Evolutionary conservation across 2,797 vertebrate species (phyloP).

Genomic region (Ispidina picta): DNA sequence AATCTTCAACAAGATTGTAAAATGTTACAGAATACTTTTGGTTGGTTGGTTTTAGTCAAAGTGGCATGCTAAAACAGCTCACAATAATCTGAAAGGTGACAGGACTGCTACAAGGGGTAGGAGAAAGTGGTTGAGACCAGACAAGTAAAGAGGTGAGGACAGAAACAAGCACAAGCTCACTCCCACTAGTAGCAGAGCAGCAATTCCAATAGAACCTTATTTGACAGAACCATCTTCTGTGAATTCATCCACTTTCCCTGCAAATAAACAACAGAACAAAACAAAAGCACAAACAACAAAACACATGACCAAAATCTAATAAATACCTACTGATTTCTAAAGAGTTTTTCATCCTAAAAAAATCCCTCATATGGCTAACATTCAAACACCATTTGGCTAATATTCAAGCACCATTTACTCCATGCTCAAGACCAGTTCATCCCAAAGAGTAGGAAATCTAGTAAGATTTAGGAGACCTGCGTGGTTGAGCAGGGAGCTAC

Average conservation of each 20-base stretch:
- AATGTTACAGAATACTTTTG: neutral
- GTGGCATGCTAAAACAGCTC: neutral
- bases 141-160: neutral
- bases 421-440: no score
- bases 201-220: fast-evolving
- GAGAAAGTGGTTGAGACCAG: neutral
- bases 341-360: neutral
- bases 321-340: neutral
- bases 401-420: no score
- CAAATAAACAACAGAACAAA: no score
- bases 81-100: neutral
- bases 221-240: neutral
- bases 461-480: no score
- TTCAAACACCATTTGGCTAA: no score
- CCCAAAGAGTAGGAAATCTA: no score
- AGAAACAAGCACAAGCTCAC: neutral
- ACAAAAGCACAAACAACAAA: no score
- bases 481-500: no score
- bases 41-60: neutral
- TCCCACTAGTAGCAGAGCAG: fast-evolving
- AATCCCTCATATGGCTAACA: no score
- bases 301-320: neutral
- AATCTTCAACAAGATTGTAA: neutral
- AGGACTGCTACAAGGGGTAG: neutral
- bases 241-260: neutral